A percentile compares a stretch with the other conserved stretches of the same genome.
Evolutionary conservation across 2,113 vertebrate species (phyloP).

Genomic region (Sinosuthora webbiana): DNA sequence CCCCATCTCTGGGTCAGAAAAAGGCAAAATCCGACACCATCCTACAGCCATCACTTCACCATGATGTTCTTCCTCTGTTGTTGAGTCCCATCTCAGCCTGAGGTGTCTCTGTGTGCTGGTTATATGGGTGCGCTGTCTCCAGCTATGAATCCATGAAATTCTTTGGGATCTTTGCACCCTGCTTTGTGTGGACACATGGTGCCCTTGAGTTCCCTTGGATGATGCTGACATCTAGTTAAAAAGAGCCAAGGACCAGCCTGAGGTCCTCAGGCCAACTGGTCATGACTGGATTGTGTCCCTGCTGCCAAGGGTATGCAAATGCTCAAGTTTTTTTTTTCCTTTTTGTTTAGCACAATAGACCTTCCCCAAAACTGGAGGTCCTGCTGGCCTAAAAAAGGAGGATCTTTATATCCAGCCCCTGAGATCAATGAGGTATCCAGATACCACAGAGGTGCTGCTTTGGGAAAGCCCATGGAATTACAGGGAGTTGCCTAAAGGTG

Average conservation of each 20-base stretch:
- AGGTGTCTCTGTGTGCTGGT: neutral
- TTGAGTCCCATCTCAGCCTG: rapidly evolving
- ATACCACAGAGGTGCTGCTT: neutral
- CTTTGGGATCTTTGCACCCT: neutral
- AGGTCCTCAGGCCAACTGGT: neutral
- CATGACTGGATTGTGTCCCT: neutral
- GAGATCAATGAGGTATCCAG: neutral
- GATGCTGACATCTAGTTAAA: neutral
- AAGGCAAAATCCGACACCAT: neutral
- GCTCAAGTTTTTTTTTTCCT: neutral
- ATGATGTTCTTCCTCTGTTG: neutral
- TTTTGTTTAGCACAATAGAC: neutral
- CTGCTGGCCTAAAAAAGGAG: neutral
- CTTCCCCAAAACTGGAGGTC: neutral
- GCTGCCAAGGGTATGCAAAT: neutral
- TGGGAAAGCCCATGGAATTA: neutral
- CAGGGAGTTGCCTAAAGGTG: neutral
- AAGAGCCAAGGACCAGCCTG: neutral
- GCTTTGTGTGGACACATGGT: neutral
- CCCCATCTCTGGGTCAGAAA: neutral
- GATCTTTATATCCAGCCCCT: neutral
- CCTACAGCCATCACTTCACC: neutral
- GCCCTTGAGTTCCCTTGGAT: neutral
- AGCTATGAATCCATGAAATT: neutral
- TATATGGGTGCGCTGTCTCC: rapidly evolving